These are phyloP conservation scores for Synergus laeviventris DNA, from an alignment of 2,888 invertebrate species.

Conservation along the genomic window DNA sequence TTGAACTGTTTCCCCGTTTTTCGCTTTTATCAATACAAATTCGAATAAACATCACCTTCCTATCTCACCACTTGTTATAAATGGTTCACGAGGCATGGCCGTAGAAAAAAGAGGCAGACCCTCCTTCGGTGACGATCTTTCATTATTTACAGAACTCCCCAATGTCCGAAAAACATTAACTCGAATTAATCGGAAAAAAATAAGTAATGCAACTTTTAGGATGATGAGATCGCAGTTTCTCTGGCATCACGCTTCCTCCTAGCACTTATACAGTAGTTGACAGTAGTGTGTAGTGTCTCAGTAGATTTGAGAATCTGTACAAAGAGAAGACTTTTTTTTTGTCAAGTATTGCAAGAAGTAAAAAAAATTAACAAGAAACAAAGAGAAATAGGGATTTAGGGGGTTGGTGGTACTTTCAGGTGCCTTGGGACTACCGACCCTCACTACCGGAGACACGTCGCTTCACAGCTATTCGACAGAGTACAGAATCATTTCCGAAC, in stretches of 20 bases:
- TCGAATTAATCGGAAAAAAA: slow-evolving; percentile 38
- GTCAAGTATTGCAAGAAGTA: slow-evolving; percentile 36
- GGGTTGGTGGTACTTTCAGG: slow-evolving; percentile 72
- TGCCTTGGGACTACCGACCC: slow-evolving; percentile 70
- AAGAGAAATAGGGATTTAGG: slow-evolving; percentile 63
- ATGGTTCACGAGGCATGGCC: slow-evolving; percentile 75
- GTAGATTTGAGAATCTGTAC: slow-evolving; percentile 50
- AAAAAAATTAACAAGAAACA: slow-evolving; percentile 40
- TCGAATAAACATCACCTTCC: slow-evolving; percentile 6
- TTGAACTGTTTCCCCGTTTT: slow-evolving; percentile 19
- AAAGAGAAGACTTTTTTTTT: slow-evolving; percentile 41
- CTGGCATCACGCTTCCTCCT: slow-evolving; percentile 56
- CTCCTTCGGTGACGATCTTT: slow-evolving; percentile 35
- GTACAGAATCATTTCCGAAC: slow-evolving; percentile 73
- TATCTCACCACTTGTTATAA: slow-evolving; percentile 52
- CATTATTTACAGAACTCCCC: slow-evolving; percentile 48
- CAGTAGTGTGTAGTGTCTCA: slow-evolving; percentile 55
- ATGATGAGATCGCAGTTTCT: slow-evolving; percentile 68
- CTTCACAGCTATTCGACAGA: slow-evolving; percentile 70
- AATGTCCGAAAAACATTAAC: slow-evolving; percentile 72
- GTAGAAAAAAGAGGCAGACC: slow-evolving; percentile 59
- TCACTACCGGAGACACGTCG: slow-evolving; percentile 68
- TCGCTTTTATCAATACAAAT: slow-evolving; percentile 27
- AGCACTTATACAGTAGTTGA: slow-evolving; percentile 58
- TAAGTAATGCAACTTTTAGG: slow-evolving; percentile 12